Base-by-base conservation (phyloP, 64 coral and sea anemone genomes). In the Orbicella faveolata region DNA sequence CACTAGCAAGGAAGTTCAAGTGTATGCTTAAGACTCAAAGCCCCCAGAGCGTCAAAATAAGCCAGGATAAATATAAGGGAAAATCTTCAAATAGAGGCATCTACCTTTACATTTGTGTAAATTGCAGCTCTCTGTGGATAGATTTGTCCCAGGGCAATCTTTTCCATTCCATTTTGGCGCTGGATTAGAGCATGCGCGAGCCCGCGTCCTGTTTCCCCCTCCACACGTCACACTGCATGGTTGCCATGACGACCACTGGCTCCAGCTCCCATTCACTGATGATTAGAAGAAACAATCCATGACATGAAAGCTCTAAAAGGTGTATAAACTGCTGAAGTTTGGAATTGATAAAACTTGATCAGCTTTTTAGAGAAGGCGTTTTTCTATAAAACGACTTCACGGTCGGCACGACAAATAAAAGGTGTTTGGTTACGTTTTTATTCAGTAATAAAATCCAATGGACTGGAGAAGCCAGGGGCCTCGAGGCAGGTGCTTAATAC, bases 131-230 rank as follows among this genome's bases (percentile, higher is more conserved):
- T 51, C 75, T 4, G 2, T 77, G 18, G 37, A 51, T 4, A 52
- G 2, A 41, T 51, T 77, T 1, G 18, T 41, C 8, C 75, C 75
- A 51, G 9, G 0, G 36, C 75, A 77, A 19, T 52, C 39, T 17
- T 51, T 5, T 51, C 75, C 75, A 15, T 51, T 44, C 75, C 75
- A 77, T 77, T 77, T 77, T 15, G 80, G 80, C 30, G 16, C 3
- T 41, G 80, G 80, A 30, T 83, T 51, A 1, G 80, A 63, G 52
- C 80, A 83, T 13, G 63, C 63, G 25, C 80, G 80, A 44, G 63
- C 25, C 35, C 80, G 55, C 62, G 80, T 25, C 34, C 80, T 83
- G 19, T 61, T 62, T 33, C 80, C 80, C 17, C 14, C 4, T 15
- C 35, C 53, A 83, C 80, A 83, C 21, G 80, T 83, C 12, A 62